These are phyloP conservation scores for Catocala fraxini DNA, from an alignment of 2,888 invertebrate genomes.

Conservation along the genomic window DNA sequence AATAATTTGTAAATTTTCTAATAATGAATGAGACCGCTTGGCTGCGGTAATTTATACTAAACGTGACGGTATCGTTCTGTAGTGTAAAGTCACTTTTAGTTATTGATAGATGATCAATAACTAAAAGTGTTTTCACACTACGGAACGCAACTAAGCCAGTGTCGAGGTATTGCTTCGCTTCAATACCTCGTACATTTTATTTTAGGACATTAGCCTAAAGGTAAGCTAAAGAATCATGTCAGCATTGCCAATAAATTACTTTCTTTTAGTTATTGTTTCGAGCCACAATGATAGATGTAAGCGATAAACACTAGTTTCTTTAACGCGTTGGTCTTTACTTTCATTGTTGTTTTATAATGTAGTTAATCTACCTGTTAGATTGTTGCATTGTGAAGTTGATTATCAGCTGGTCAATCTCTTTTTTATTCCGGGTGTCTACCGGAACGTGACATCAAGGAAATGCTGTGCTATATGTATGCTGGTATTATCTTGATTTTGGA, in stretches of 20 bases:
- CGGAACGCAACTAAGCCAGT: neutral
- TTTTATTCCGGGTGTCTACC: constrained; percentile 31
- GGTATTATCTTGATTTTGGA: neutral
- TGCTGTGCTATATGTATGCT: neutral
- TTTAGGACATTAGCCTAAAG: constrained; percentile 35
- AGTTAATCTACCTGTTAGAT: constrained; percentile 40
- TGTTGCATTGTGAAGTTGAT: constrained; percentile 35
- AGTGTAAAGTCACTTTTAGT: too few species aligned
- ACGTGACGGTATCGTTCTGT: too few species aligned
- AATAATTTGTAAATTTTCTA: too few species aligned
- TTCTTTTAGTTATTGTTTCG: constrained; percentile 41
- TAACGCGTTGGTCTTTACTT: constrained; percentile 12
- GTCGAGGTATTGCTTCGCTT: constrained; percentile 5
- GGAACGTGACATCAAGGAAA: constrained; percentile 36
- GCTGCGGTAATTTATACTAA: too few species aligned
- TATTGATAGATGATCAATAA: too few species aligned
- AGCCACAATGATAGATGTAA: constrained; percentile 36
- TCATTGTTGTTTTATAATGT: constrained; percentile 35
- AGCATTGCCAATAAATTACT: constrained; percentile 36
- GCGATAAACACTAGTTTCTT: constrained; percentile 27
- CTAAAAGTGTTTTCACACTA: too few species aligned
- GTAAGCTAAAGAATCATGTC: constrained; percentile 25
- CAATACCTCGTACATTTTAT: constrained; percentile 6
- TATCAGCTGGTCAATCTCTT: constrained; percentile 40
- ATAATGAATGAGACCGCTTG: too few species aligned